These are phyloP conservation scores for Spea multiplicata DNA, from an alignment of 2,113 vertebrate genomes.

Conservation along the genomic window DNA sequence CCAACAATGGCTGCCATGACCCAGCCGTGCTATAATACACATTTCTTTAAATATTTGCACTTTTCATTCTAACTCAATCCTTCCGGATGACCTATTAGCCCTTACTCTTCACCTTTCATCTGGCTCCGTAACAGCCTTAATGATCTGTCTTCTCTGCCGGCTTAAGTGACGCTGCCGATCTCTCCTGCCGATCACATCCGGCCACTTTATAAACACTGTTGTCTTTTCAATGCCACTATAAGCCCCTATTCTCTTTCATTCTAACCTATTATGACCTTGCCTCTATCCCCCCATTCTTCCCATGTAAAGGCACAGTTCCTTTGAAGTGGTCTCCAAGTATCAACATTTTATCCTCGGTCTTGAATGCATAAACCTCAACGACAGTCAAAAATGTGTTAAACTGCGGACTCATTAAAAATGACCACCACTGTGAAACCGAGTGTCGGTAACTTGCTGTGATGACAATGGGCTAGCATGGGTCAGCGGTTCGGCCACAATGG, in stretches of 20 bases:
- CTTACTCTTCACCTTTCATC: too few species aligned
- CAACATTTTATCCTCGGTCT: conserved; percentile 7
- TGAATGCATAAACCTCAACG: conserved; percentile 1
- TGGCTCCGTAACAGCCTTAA: too few species aligned
- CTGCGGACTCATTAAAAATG: conserved; percentile 47
- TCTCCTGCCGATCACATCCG: neutral
- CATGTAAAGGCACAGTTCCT: neutral
- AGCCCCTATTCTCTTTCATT: neutral
- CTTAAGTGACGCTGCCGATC: neutral
- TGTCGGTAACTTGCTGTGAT: conserved; percentile 7
- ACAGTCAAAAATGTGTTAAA: conserved; percentile 34
- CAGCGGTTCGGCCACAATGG: neutral
- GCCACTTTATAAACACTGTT: neutral
- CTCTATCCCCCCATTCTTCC: neutral
- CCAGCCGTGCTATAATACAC: too few species aligned
- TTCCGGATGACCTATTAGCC: too few species aligned
- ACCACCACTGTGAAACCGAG: conserved; percentile 35
- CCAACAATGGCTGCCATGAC: too few species aligned
- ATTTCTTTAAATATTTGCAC: too few species aligned
- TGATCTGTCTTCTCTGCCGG: neutral
- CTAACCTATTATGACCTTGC: neutral
- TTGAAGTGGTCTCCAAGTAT: conserved; percentile 5
- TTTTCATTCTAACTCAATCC: too few species aligned
- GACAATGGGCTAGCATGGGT: neutral
- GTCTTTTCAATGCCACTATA: neutral